Evolutionary conservation across 2,888 invertebrate genomes (phyloP).

Genomic region (Platerodrilus igneus): DNA sequence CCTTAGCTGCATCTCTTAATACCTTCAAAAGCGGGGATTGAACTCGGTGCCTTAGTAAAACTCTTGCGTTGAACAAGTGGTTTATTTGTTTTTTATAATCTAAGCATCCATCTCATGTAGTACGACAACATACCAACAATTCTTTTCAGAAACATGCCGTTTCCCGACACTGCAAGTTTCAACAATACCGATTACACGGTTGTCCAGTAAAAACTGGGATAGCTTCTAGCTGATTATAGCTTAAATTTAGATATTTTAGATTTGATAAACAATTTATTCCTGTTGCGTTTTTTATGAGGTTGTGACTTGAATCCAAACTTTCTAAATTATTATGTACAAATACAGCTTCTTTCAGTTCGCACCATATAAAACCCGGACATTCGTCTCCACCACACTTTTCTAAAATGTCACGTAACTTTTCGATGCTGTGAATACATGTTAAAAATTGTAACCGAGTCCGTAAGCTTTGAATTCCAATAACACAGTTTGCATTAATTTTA

Average conservation of each 20-base stretch:
- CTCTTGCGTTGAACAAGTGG: no score
- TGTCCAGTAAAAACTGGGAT: constrained; percentile 57
- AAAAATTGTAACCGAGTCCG: constrained; percentile 56
- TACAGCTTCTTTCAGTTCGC: constrained; percentile 54
- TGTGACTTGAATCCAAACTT: constrained; percentile 56
- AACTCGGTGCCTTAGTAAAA: no score
- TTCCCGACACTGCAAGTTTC: no score
- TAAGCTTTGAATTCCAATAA: constrained; percentile 56
- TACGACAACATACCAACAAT: no score
- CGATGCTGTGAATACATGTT: constrained; percentile 49
- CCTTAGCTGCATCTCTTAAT: no score
- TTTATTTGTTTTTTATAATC: no score
- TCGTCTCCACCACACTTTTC: constrained; percentile 58
- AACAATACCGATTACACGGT: constrained; percentile 52
- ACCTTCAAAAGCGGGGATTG: no score
- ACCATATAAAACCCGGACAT: constrained; percentile 58
- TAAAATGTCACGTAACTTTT: constrained; percentile 48
- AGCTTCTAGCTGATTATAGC: constrained; percentile 57
- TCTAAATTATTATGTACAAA: constrained; percentile 56
- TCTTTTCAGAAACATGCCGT: no score
- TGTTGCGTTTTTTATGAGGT: constrained; percentile 54
- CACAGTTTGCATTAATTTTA: constrained; percentile 51
- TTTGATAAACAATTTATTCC: constrained; percentile 58
- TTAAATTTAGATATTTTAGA: constrained; percentile 59
- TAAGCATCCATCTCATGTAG: no score